Evolutionary conservation across 2,113 vertebrate genomes (phyloP).

Genomic region (Hippocampus mohnikei): DNA sequence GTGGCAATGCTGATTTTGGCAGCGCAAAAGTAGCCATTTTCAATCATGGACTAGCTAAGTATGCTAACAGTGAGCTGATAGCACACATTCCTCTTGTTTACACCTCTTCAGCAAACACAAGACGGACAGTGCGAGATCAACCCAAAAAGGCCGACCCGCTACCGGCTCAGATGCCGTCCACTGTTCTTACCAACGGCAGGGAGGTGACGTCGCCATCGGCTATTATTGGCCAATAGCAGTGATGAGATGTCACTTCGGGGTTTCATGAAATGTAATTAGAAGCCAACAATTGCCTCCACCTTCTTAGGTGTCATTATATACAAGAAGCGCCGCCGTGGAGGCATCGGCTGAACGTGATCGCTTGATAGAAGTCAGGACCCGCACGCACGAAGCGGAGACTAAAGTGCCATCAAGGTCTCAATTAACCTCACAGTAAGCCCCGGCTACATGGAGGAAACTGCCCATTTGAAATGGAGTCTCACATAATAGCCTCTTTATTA

Average conservation of each 20-base stretch:
- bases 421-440: slow-evolving; percentile 50
- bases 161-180: background rate
- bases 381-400: slow-evolving; percentile 21
- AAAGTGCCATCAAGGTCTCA: slow-evolving; percentile 56
- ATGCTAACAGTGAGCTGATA: slow-evolving; percentile 47
- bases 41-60: slow-evolving; percentile 62
- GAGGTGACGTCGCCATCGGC: background rate
- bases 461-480: slow-evolving; percentile 40
- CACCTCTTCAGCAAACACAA: slow-evolving; percentile 50
- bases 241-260: background rate
- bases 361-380: slow-evolving; percentile 41
- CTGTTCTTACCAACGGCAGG: too few species aligned
- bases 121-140: slow-evolving; percentile 51
- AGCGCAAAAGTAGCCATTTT: slow-evolving; percentile 58
- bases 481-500: slow-evolving; percentile 25
- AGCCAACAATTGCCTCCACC: background rate
- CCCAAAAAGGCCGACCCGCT: slow-evolving; percentile 3
- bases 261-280: background rate
- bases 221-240: background rate
- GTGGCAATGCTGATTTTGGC: slow-evolving; percentile 54
- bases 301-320: background rate
- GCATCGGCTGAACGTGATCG: slow-evolving; percentile 21
- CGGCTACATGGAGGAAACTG: slow-evolving; percentile 39
- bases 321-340: background rate
- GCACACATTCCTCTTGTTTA: slow-evolving; percentile 40